Evolutionary conservation across 1,140 invertebrate genomes (phyloP), one percentile per base, ranked within the genome.

Genomic region (Drosophila asahinai): DNA sequence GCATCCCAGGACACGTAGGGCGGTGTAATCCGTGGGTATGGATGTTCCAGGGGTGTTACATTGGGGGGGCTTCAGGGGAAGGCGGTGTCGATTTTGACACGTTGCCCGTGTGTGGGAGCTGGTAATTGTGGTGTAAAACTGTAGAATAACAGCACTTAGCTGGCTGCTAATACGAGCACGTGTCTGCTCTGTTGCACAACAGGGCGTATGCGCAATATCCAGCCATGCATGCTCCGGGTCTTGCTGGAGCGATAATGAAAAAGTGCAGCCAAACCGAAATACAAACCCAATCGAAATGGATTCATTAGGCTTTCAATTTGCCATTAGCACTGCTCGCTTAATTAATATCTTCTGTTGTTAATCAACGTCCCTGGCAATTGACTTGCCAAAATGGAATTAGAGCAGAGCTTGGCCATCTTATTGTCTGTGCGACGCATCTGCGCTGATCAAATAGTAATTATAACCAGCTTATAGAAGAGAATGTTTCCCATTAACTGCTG

Each of bases 71-170:
- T 58, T 33, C 33, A 2, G 49, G 17, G 27, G 60, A 33, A 55
- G 51, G 63, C 25, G 52, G 74, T 63, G 76, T 78, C 64, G 75
- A 78, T 78, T 78, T 78, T 78, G 75, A 78, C 75, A 78, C 74
- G 76, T 70, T 58, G 43, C 36, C 73, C 17, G 38, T 47, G 52
- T 42, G 74, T 30, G 62, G 57, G 54, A 68, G 63, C 72, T 87
- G 83, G 83, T 86, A 86, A 86, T 87, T 86, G 83, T 80, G 83
- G 83, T 86, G 80, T 87, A 86, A 86, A 86, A 86, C 83, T 86
- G 83, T 86, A 81, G 76, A 86, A 86, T 87, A 86, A 86, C 83
- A 86, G 81, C 83, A 86, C 83, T 86, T 87, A 87, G 83, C 75
- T 80, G 80, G 51, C 79, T 74, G 83, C 84, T 86, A 86, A 86